Evolutionary conservation across 2,888 invertebrate genomes (phyloP).

Genomic region (Drosophila borborema): DNA sequence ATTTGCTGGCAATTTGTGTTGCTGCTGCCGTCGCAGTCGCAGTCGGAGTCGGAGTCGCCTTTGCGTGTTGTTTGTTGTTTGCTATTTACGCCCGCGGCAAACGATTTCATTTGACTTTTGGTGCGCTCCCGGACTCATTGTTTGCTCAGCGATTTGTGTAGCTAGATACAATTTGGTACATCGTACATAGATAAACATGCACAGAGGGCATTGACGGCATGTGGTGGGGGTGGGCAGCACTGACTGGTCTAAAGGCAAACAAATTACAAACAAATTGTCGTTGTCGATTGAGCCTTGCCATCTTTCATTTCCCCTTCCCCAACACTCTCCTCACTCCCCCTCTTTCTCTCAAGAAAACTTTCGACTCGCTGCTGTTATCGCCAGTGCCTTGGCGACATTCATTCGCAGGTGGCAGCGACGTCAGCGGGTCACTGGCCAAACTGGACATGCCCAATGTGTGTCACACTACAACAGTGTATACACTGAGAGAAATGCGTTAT

Average conservation of each 20-base stretch:
- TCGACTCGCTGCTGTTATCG: constrained; percentile 27
- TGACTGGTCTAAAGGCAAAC: constrained; percentile 55
- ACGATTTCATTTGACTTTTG: constrained; percentile 55
- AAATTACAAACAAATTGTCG: constrained; percentile 79
- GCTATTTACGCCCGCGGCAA: constrained; percentile 54
- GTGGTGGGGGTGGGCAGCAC: too few species aligned
- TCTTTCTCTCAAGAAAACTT: constrained; percentile 15
- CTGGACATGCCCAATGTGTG: constrained; percentile 9
- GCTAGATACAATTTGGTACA: constrained; percentile 52
- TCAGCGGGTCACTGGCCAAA: constrained; percentile 46
- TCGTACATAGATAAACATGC: constrained; percentile 51
- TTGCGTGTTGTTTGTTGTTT: constrained; percentile 35
- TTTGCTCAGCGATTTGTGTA: constrained; percentile 58
- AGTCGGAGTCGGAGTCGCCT: not conserved
- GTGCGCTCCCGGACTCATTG: constrained; percentile 21
- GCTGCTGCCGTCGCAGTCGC: not conserved
- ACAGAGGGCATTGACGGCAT: not conserved
- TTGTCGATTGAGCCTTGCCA: constrained; percentile 51
- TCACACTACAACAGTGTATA: not conserved
- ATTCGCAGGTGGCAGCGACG: constrained; percentile 12
- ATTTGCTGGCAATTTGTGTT: constrained; percentile 41
- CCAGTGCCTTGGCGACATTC: constrained; percentile 34
- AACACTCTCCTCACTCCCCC: not conserved
- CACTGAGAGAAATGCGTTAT: constrained; percentile 2
- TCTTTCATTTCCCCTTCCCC: not conserved